Evolutionary conservation across 2,113 vertebrate species (phyloP).

Genomic region (Gambusia holbrooki): DNA sequence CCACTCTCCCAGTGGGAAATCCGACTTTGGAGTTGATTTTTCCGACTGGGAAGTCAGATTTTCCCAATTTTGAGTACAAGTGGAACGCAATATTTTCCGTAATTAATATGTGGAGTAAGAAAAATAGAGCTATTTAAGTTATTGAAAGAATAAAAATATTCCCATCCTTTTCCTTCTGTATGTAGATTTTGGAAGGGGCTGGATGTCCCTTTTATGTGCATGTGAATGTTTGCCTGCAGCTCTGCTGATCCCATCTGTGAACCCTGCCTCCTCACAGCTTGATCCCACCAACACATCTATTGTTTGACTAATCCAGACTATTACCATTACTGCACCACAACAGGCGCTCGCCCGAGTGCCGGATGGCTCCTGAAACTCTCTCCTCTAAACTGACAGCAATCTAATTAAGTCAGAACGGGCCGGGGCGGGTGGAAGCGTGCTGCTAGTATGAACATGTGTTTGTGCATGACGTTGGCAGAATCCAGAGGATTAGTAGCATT

Average conservation of each 20-base stretch:
- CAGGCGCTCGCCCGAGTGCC: conserved; percentile 31
- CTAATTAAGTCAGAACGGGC: conserved; percentile 45
- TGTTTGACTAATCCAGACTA: conserved; percentile 71
- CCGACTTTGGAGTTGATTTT: too few species aligned
- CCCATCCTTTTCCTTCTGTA: neutral
- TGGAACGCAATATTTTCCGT: too few species aligned
- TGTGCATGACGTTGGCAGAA: conserved; percentile 47
- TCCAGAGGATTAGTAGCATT: conserved; percentile 56
- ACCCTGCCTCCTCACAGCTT: conserved; percentile 61
- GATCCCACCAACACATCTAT: conserved; percentile 57
- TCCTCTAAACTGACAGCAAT: conserved; percentile 49
- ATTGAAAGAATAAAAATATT: too few species aligned
- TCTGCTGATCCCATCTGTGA: conserved; percentile 68
- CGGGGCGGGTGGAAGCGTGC: neutral
- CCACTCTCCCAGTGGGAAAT: too few species aligned
- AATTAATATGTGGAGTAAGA: too few species aligned
- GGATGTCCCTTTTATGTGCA: neutral
- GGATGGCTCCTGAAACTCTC: conserved; percentile 49
- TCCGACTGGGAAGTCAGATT: too few species aligned
- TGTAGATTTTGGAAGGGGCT: neutral
- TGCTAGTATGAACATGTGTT: conserved; percentile 2
- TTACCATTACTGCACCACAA: conserved; percentile 59
- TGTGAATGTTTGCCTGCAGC: conserved; percentile 35
- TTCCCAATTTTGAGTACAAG: too few species aligned
- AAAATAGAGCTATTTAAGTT: too few species aligned